Evolutionary conservation across 2,888 invertebrate species (phyloP), one percentile per base, ranked within the genome.

Genomic region (Dasypogon diadema): DNA sequence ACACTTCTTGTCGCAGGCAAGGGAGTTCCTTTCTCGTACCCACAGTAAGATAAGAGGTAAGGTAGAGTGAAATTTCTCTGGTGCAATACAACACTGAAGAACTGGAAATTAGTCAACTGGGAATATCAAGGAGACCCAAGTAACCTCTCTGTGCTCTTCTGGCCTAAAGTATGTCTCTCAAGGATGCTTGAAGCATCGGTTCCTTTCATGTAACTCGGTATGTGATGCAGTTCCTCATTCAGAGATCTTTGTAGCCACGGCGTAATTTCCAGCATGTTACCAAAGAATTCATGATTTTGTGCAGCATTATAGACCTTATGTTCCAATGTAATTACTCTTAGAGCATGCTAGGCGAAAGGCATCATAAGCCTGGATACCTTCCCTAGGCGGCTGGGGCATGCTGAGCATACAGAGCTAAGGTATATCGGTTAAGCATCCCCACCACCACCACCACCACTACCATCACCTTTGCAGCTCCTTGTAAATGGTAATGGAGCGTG

Each of bases 401-500:
- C 16, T 5, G 51, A 51, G 18, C 10, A 42, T n/a, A 6, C 3
- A 3, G 2, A 6, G 8, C 2, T 8, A 12, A 24, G 21, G 8
- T 46, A 21, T 14, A 12, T 16, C 8, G 16, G 16, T 48, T 14
- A 46, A 46, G 48, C 24, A 48, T 24, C 42, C 6, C 42, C 42
- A n/a, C 12, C 42, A 42, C 1, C 12, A 42, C 10, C 12, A 42
- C 42, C 42, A 42, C 2, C 34, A 30, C 1, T 6, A 18, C 46
- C 24, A 46, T 8, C 48, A 22, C 22, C 18, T 12, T 14, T 2
- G 12, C 14, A 12, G 46, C 22, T 65, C 14, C 58, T 76, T 72
- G 60, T 30, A 16, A 58, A 51, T 14, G 70, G 76, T 76, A 72
- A 76, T 76, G 72, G 60, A 60, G 76, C 58, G 76, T 72, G 72